Evolutionary conservation across 2,113 vertebrate genomes (phyloP), one percentile per base, ranked within the genome.

Genomic region (Toxotes chatareus): DNA sequence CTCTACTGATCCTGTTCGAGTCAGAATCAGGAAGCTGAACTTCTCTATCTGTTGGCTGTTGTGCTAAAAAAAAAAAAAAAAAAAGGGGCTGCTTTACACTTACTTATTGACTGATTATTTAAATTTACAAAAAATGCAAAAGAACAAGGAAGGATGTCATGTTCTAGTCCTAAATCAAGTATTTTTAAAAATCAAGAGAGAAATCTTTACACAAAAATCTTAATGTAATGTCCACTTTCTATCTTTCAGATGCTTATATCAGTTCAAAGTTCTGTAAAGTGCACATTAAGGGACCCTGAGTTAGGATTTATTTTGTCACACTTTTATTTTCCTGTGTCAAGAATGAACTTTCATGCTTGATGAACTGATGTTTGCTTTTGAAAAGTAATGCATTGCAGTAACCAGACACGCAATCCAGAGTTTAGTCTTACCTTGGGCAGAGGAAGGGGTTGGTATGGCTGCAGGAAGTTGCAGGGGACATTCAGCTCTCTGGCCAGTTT

Each of bases 401-500:
- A 9, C 21, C 31, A 49, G 16, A 32, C 13, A 3, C 12, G 4
- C 27, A 36, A 60, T 34, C 7, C 34, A 61, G 61, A 64, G n/a
- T 12, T 51, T 14, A n/a, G 16, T 72, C 95, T 94, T 80, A 97
- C 97, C 94, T 91, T 90, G 1, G 79, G 69, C 72, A 97, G 92
- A 61, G 93, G 90, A 67, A 97, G 92, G 17, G 96, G 93, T 3
- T 92, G 73, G 85, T 96, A 97, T 6, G 66, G 53, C 88, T 97
- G 97, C 44, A 90, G 82, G 91, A 97, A 97, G 93, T 97, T 98
- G 83, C 97, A 98, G 38, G 97, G 96, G 23, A 93, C 19, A 17
- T 81, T 8, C 11, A 51, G 74, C 17, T 84, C 51, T 7, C 23
- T 59, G 32, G 89, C 59, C 75, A 97, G 66, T 88, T 96, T 96